Base-by-base conservation (phyloP, 2,797 vertebrate genomes). In the Buphagus erythrorhynchus region DNA sequence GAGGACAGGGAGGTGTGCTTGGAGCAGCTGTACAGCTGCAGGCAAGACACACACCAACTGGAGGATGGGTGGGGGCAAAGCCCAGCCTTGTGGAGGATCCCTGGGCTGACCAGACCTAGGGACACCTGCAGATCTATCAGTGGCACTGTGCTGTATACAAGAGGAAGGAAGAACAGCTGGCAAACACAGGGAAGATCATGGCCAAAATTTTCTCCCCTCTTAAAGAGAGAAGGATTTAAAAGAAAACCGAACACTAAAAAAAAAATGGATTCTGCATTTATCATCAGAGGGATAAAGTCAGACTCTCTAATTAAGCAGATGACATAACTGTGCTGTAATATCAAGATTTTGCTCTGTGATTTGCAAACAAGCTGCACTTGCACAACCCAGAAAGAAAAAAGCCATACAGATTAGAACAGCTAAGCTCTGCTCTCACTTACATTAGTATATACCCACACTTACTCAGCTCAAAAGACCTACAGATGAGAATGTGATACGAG, bases 401-500 rank as follows among this genome's bases (percentile, higher is more conserved):
- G 43, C 35, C 0, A 0, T 35, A 46, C 1, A 1, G 66, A 95
- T 93, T 91, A 93, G 59, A 91, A 75, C 55, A 65, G 82, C 73
- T 95, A 83, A 92, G 48, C 73, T 76, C 85, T 69, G 58, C 54
- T 95, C 85, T 95, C 85, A 52, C 75, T 97, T 87, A 93, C 54
- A 36, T 75, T 68, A 86, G 43, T 25, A 40, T 78, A 88, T 62
- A 85, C 43, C 33, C 66, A 67, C 67, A 73, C 85, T 84, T 78
- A 86, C 66, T 88, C 90, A 36, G 83, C 90, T 93, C 79, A 86
- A 59, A 93, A 85, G 92, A 89, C 61, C 66, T 93, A 76, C 29
- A 95, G 87, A 95, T 78, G 82, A 86, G 91, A 95, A 96, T 42
- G 94, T 28, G 89, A 93, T 94, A 90, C 4, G 65, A 88, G 90